Base-by-base conservation (phyloP, 2,888 invertebrate species). In the Melanargia galathea region DNA sequence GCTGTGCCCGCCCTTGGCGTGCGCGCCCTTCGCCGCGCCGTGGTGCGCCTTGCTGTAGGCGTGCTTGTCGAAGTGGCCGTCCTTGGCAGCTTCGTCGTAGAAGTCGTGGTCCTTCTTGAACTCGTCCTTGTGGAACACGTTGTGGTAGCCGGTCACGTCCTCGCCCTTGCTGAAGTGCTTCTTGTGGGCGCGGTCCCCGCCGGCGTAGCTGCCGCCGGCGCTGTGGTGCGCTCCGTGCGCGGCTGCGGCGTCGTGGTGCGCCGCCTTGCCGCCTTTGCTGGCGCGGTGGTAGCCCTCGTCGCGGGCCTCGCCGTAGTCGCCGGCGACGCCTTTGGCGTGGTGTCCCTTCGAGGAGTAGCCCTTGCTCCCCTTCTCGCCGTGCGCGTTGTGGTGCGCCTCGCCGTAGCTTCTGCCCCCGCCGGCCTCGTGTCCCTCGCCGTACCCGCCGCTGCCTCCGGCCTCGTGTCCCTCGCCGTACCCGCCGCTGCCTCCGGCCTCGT, bases 71-170 rank as follows among this genome's bases (percentile, higher is more conserved):
- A 92, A 94, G 76, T 94, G 92, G 0, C 95, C 95, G 55, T 92
- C 93, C 58, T 93, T 92, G 76, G 95, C 93, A 26, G 93, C 93
- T 55, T 94, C 94, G 74, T 95, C 95, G 78, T 95, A 95, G 85
- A 95, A 95, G 73, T 94, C 93, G 71, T 95, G 95, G 75, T 95
- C 94, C 76, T 95, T 95, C 81, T 95, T 95, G 90, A 93, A 95
- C 80, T 96, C 96, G 76, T 96, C 94, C 87, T 95, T 95, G 83
- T 93, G 93, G 82, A 94, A 95, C 1, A 95, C 93, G 74, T 94
- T 95, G 81, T 95, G 95, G 86, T 93, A 95, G 18, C 95, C 95
- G 7, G 93, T 94, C 22, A 94, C 92, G 58, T 94, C 94, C 66
- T 94, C 93, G 0, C 95, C 95, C 77, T 95, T 95, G 81, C 94